These are phyloP conservation scores for Drosophila chauvacae DNA, from an alignment of 1,140 invertebrate genomes.

Conservation along the genomic window DNA sequence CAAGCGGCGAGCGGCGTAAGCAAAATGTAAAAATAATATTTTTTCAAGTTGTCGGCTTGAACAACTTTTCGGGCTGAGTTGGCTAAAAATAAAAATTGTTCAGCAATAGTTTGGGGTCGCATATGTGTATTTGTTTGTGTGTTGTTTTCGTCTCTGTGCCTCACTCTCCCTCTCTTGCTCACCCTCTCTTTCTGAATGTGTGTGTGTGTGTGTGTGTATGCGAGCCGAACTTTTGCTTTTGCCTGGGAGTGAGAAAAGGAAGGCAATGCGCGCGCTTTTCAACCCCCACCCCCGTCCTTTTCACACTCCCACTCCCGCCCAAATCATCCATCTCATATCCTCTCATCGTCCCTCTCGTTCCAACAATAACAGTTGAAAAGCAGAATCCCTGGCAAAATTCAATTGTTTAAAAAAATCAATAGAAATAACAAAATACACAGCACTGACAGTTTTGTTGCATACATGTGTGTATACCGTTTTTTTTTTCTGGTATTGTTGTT, in stretches of 20 bases:
- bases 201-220: conserved; percentile 40
- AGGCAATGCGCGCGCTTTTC: conserved; percentile 75
- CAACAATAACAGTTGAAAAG: conserved; percentile 29
- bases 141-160: conserved; percentile 30
- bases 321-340: conserved; percentile 12
- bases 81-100: conserved; percentile 76
- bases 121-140: conserved; percentile 40
- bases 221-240: conserved; percentile 47
- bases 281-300: conserved; percentile 60
- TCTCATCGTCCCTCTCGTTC: conserved; percentile 1
- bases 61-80: conserved; percentile 77
- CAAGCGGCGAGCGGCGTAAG: conserved; percentile 60
- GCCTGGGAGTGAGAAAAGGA: conserved; percentile 31
- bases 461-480: conserved; percentile 9
- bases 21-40: conserved; percentile 81
- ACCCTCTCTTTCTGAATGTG: neutral
- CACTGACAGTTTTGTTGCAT: conserved; percentile 45
- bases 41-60: conserved; percentile 79
- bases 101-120: conserved; percentile 67
- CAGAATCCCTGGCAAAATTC: conserved; percentile 39
- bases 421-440: conserved; percentile 81
- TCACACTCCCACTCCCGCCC: conserved; percentile 30
- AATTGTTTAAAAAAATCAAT: conserved; percentile 78
- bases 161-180: neutral
- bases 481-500: conserved; percentile 12